Conservation (phyloP, 2,797 vertebrate species). For the Acanthis flammea region DNA sequence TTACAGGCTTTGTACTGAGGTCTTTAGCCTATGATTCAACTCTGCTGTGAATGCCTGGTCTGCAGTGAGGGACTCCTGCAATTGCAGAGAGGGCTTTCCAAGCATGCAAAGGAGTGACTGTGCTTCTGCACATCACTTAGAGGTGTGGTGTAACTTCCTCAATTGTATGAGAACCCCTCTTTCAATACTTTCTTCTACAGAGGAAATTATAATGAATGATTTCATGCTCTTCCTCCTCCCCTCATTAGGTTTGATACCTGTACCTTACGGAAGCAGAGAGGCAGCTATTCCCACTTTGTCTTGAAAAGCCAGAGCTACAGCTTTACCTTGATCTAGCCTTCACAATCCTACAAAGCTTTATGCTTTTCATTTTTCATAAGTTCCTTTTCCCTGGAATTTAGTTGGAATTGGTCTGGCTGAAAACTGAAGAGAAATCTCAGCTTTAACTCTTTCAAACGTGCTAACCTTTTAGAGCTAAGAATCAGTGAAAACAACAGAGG, state of each 20-base stretch:
- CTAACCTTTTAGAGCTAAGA: background rate
- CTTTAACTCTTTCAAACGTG: background rate
- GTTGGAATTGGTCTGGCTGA: background rate
- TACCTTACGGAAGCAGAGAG: background rate
- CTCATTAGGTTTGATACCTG: background rate
- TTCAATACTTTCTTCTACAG: background rate
- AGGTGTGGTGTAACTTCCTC: background rate
- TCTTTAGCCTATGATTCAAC: background rate
- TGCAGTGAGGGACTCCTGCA: background rate
- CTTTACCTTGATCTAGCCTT: background rate
- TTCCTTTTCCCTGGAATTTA: background rate
- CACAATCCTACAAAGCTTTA: background rate
- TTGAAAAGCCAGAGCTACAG: background rate
- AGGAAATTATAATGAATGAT: background rate
- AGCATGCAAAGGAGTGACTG: background rate
- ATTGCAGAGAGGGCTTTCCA: background rate
- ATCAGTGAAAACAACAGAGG: background rate
- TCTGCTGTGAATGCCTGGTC: background rate
- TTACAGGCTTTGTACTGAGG: background rate
- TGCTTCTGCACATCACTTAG: background rate
- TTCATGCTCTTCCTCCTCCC: background rate
- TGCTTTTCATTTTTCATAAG: background rate
- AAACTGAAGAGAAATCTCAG: background rate
- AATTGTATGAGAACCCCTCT: background rate
- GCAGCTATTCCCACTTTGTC: background rate